phyloP scores from a whole-genome alignment of 2,797 vertebrate genomes.

The Podarcis siculus region DNA sequence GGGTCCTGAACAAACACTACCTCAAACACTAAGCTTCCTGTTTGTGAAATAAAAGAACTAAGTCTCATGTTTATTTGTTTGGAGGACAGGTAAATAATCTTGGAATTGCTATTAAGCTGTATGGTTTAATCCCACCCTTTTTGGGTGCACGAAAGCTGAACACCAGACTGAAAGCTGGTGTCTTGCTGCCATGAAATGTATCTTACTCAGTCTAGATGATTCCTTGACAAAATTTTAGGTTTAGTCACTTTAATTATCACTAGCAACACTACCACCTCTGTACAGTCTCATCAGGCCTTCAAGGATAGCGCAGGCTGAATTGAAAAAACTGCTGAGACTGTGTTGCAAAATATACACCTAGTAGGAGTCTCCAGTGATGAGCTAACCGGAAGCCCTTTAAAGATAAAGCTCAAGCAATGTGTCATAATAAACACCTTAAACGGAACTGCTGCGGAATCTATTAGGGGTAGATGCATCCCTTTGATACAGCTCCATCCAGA shows the following conservation, averaged over 20 bases:
- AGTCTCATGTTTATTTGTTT: background rate
- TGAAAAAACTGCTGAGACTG: background rate
- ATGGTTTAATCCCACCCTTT: background rate
- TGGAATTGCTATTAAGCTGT: background rate
- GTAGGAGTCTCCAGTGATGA: background rate
- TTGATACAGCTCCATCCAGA: background rate
- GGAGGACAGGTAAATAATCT: background rate
- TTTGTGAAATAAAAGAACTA: background rate
- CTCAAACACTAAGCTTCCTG: background rate
- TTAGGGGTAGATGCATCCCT: background rate
- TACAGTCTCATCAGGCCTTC: background rate
- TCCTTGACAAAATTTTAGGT: background rate
- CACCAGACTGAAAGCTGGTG: background rate
- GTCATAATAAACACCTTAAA: background rate
- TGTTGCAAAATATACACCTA: background rate
- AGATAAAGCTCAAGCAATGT: background rate
- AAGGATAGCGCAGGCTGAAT: background rate
- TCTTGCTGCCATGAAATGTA: background rate
- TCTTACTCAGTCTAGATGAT: background rate
- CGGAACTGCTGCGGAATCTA: background rate
- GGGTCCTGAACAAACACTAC: background rate
- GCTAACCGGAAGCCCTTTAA: background rate
- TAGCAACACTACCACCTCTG: background rate
- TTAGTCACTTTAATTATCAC: background rate
- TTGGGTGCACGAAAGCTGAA: background rate